Evolutionary conservation across 2,888 invertebrate species (phyloP).

Genomic region (Erebia ligea): DNA sequence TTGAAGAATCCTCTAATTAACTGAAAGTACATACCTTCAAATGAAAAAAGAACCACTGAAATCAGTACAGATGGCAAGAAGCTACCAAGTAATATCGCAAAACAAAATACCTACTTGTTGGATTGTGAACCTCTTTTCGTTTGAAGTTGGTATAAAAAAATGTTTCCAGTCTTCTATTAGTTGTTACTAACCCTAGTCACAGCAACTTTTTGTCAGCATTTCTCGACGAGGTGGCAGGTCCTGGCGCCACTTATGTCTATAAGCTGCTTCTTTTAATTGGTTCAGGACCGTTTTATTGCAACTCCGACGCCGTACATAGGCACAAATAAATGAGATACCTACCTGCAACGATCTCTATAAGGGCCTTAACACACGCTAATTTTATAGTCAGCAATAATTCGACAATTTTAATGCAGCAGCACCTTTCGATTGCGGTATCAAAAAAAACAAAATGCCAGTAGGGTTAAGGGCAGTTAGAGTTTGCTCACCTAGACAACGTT

Average conservation of each 20-base stretch:
- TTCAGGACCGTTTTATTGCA: slow-evolving; percentile 46
- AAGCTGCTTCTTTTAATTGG: slow-evolving; percentile 53
- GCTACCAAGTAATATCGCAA: too few relatives aligned
- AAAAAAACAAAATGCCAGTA: too few relatives aligned
- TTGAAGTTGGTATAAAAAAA: not conserved
- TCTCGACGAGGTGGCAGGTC: slow-evolving; percentile 25
- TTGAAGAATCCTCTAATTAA: too few relatives aligned
- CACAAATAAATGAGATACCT: slow-evolving; percentile 49
- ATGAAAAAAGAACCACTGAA: too few relatives aligned
- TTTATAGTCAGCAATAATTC: not conserved
- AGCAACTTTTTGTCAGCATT: slow-evolving; percentile 32
- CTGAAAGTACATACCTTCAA: too few relatives aligned
- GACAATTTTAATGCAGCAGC: too few relatives aligned
- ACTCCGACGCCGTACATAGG: slow-evolving; percentile 44
- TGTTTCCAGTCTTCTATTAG: not conserved
- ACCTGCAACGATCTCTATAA: slow-evolving; percentile 43
- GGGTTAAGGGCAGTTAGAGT: too few relatives aligned
- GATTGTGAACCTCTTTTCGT: not conserved
- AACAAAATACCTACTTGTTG: too few relatives aligned
- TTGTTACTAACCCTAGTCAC: not conserved
- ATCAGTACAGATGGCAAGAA: too few relatives aligned
- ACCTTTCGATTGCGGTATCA: too few relatives aligned
- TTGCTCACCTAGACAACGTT: too few relatives aligned
- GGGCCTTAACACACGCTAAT: not conserved
- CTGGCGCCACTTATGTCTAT: slow-evolving; percentile 52